phyloP scores from a whole-genome alignment of 2,113 vertebrate species.

The Cricetomys ansorgei region DNA sequence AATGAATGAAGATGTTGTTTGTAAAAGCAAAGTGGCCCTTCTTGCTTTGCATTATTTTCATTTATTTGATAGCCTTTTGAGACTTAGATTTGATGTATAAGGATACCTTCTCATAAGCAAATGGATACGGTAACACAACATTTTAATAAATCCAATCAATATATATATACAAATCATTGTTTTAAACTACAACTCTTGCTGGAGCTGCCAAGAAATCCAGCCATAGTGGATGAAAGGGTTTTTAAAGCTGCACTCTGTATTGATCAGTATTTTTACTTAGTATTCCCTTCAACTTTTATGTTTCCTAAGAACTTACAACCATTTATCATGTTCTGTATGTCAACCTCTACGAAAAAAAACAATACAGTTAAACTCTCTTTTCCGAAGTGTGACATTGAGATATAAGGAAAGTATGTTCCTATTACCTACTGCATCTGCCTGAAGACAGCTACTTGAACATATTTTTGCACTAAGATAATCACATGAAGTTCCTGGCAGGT shows the following conservation, averaged over 20 bases:
- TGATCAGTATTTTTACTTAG: slow-evolving; percentile 45
- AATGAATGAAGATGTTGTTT: slow-evolving; percentile 21
- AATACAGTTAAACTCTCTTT: slow-evolving; percentile 19
- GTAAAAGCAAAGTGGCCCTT: neutral
- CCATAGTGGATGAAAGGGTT: slow-evolving; percentile 47
- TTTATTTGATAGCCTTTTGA: slow-evolving; percentile 56
- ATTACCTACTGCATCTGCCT: neutral
- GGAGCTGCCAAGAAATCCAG: slow-evolving; percentile 60
- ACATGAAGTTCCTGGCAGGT: neutral
- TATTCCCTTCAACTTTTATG: slow-evolving; percentile 58
- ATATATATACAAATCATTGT: neutral
- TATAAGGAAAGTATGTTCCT: neutral
- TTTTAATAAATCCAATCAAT: slow-evolving; percentile 47
- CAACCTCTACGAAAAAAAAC: neutral
- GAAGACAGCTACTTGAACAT: neutral
- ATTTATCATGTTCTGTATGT: slow-evolving; percentile 21
- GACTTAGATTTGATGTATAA: slow-evolving; percentile 5
- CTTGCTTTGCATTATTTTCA: slow-evolving; percentile 32
- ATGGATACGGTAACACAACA: slow-evolving; percentile 53
- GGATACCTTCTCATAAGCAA: slow-evolving; percentile 37
- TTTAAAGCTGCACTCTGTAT: slow-evolving; percentile 62
- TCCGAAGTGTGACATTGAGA: neutral
- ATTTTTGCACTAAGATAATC: slow-evolving; percentile 32
- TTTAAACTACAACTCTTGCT: neutral
- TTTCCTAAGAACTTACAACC: slow-evolving; percentile 48